These are phyloP conservation scores for Brachyalestes nurse DNA, from an alignment of 2,797 vertebrate genomes.

Conservation along the genomic window DNA sequence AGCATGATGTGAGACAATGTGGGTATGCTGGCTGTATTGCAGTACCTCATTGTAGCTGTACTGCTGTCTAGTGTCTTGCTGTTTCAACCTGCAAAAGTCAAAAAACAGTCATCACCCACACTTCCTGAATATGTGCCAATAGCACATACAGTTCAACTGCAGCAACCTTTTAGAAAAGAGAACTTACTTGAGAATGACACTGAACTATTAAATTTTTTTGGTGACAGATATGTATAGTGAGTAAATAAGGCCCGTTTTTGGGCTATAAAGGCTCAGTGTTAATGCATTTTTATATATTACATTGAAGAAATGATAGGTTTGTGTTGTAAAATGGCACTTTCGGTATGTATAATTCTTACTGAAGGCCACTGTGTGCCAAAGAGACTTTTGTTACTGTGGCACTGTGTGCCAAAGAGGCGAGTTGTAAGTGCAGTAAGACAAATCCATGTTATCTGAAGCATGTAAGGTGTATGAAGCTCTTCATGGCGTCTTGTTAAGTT, in stretches of 20 bases:
- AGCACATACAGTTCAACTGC: conserved; percentile 3
- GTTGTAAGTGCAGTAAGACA: background rate
- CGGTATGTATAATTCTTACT: background rate
- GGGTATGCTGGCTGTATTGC: conserved; percentile 8
- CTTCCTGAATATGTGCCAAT: conserved; percentile 26
- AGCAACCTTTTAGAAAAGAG: background rate
- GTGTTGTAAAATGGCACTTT: background rate
- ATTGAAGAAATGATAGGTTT: background rate
- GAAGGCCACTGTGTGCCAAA: background rate
- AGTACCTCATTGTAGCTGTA: conserved; percentile 87
- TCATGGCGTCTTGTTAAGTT: background rate
- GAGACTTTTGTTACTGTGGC: no score
- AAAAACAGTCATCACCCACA: conserved; percentile 39
- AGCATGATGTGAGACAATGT: background rate
- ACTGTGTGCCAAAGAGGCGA: background rate
- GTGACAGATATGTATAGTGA: background rate
- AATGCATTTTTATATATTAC: background rate
- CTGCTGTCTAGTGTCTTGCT: conserved; percentile 83
- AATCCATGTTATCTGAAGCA: background rate
- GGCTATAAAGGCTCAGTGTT: background rate
- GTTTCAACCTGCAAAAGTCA: conserved; percentile 76
- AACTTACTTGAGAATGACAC: background rate
- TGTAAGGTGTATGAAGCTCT: background rate
- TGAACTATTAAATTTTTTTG: background rate
- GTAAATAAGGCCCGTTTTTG: background rate